Percentiles rank a stretch among this genome's conserved stretches.
Evolutionary conservation across 2,888 invertebrate genomes (phyloP).

Genomic region (Yponomeuta cagnagella): DNA sequence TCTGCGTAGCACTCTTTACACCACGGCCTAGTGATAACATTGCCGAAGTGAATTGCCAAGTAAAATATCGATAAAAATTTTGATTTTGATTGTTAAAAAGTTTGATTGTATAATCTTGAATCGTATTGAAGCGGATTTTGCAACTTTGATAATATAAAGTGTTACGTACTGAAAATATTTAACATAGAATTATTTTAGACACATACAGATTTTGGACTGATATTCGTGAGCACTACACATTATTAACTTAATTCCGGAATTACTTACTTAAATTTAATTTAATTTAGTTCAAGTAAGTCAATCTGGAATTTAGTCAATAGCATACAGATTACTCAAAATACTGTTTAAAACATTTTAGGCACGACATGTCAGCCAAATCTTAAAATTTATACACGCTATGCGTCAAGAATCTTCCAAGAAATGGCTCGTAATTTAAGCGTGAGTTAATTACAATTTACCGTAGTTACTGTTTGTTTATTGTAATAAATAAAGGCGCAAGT

Average conservation of each 20-base stretch:
- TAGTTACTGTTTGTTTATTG: slow-evolving; percentile 1
- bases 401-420: background rate
- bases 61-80: background rate
- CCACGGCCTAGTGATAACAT: slow-evolving; percentile 19
- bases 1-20: slow-evolving; percentile 15
- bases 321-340: too few species aligned
- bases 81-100: background rate
- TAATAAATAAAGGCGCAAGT: slow-evolving; percentile 9
- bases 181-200: background rate
- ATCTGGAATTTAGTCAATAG: too few species aligned
- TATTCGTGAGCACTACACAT: too few species aligned
- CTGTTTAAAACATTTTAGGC: background rate
- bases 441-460: background rate
- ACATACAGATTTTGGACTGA: background rate
- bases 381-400: background rate
- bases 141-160: background rate
- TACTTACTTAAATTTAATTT: background rate
- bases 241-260: background rate
- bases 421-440: background rate
- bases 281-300: background rate
- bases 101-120: background rate
- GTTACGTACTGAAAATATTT: too few species aligned
- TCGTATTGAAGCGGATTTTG: background rate
- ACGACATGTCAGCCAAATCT: background rate
- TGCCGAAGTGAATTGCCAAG: background rate